These are phyloP conservation scores for Chaetophractus vellerosus DNA, from an alignment of 2,797 vertebrate species.

Conservation along the genomic window DNA sequence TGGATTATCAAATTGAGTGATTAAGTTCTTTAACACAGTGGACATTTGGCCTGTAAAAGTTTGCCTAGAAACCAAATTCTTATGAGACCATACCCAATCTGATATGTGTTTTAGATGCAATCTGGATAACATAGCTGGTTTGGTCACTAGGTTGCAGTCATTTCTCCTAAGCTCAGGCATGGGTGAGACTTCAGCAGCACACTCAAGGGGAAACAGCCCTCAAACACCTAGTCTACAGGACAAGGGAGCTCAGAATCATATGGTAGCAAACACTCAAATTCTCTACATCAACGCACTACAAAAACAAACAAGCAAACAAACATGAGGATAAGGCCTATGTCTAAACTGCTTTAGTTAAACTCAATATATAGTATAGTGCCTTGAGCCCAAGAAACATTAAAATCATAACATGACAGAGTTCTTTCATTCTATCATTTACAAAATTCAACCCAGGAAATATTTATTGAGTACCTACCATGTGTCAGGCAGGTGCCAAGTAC, in stretches of 20 bases:
- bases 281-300: background rate
- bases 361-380: background rate
- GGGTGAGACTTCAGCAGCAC: background rate
- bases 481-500: background rate
- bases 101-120: constrained; percentile 47
- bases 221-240: background rate
- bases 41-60: constrained; percentile 68
- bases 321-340: background rate
- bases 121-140: background rate
- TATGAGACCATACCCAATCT: background rate
- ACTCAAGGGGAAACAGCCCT: background rate
- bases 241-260: background rate
- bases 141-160: background rate
- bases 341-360: background rate
- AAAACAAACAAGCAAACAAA: background rate
- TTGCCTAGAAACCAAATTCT: constrained; percentile 61
- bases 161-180: background rate
- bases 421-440: constrained; percentile 35
- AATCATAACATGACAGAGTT: background rate
- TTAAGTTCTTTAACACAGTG: constrained; percentile 48
- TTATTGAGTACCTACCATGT: background rate
- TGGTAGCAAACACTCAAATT: background rate
- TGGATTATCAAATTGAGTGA: constrained; percentile 32
- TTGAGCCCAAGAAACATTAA: background rate
- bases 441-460: constrained; percentile 42